These are phyloP conservation scores for Brachionus sp. DNA, from an alignment of 1,140 invertebrate species.

Conservation along the genomic window DNA sequence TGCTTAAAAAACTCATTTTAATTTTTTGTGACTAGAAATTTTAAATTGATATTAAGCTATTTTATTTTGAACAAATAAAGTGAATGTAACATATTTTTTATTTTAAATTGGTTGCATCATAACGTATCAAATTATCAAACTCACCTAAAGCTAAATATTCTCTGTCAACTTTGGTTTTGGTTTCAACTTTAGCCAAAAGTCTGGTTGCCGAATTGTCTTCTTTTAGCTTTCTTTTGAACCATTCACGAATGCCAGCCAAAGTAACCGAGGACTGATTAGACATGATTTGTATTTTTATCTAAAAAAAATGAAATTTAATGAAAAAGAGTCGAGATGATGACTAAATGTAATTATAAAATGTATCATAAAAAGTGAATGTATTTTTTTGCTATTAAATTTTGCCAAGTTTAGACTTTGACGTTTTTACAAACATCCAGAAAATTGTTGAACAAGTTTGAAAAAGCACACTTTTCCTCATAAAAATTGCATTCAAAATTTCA, in stretches of 20 bases:
- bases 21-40: background rate
- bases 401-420: background rate
- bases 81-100: background rate
- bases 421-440: background rate
- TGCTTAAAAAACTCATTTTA: background rate
- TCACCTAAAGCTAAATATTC: constrained; percentile 44
- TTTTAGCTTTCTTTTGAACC: background rate
- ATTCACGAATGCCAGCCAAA: background rate
- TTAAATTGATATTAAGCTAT: background rate
- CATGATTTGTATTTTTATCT: background rate
- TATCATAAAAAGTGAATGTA: background rate
- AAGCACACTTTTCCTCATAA: background rate
- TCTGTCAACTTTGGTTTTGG: constrained; percentile 34
- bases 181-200: background rate
- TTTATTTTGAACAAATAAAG: background rate
- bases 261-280: constrained; percentile 38
- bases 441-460: background rate
- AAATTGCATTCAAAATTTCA: background rate
- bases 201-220: constrained; percentile 22
- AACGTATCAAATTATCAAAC: background rate
- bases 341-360: constrained; percentile 5
- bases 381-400: background rate
- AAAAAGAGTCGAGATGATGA: background rate
- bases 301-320: constrained; percentile 4
- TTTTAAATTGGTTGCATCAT: background rate